These are phyloP conservation scores for Danio aesculapii DNA, from an alignment of 2,797 vertebrate species.

Conservation along the genomic window DNA sequence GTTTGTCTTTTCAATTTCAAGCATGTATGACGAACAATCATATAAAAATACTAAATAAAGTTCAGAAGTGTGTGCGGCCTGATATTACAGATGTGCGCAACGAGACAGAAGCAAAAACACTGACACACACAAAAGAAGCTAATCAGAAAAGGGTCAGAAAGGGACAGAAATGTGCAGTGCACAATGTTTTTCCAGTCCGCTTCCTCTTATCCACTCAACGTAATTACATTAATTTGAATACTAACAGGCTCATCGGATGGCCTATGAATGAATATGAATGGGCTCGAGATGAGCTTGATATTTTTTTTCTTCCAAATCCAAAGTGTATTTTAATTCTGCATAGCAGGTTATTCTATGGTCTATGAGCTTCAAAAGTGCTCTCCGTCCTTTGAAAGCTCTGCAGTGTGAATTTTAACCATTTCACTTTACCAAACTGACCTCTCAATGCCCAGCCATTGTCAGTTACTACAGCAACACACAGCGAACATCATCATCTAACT, in stretches of 20 bases:
- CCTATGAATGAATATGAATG: constrained; percentile 35
- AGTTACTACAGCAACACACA: constrained; percentile 35
- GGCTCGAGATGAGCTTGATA: constrained; percentile 8
- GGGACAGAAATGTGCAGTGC: constrained; percentile 36
- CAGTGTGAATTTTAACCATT: not conserved
- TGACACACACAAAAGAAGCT: not conserved
- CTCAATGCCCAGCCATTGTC: constrained; percentile 1
- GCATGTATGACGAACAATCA: not conserved
- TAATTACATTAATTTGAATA: constrained; percentile 50
- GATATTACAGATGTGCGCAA: not conserved
- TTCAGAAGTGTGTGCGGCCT: not conserved
- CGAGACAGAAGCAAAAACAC: not conserved
- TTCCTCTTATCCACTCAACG: constrained; percentile 47
- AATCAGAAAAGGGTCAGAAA: constrained; percentile 22
- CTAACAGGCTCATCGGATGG: constrained; percentile 33
- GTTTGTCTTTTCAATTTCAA: not conserved
- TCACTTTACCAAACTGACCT: not conserved
- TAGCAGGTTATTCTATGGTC: not conserved
- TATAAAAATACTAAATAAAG: not conserved
- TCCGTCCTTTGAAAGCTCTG: not conserved
- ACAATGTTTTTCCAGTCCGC: constrained; percentile 41
- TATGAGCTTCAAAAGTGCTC: not conserved
- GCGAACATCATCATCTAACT: not conserved
- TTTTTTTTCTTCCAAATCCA: not conserved
- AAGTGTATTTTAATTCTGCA: not conserved